phyloP scores from a whole-genome alignment of 2,888 invertebrate species.

The Oscheius myriophilus region DNA sequence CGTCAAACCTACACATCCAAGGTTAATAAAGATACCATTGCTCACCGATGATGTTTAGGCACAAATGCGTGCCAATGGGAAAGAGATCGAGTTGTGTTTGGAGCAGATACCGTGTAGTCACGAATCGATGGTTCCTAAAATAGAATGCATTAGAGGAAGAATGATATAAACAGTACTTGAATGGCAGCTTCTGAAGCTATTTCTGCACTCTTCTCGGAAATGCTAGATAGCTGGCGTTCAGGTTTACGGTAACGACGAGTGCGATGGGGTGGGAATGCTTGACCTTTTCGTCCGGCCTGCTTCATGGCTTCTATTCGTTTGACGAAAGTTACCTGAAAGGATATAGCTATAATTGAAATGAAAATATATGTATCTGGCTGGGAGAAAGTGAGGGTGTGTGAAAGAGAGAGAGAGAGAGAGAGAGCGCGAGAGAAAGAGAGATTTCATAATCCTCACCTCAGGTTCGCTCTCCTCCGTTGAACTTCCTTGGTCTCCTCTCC shows the following conservation, averaged over 20 bases:
- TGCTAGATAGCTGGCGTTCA: constrained; percentile 42
- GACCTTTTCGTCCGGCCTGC: constrained; percentile 4
- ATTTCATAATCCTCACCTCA: constrained; percentile 34
- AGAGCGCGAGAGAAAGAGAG: too few relatives aligned
- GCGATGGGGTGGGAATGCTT: constrained; percentile 7
- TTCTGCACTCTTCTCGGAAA: constrained; percentile 58
- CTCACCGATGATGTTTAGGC: constrained; percentile 3
- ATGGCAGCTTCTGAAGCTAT: constrained; percentile 43
- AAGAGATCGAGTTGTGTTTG: constrained; percentile 25
- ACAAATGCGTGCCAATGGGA: constrained; percentile 27
- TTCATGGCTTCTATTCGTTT: constrained; percentile 38
- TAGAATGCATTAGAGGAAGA: not conserved
- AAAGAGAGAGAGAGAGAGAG: too few relatives aligned
- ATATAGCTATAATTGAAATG: not conserved
- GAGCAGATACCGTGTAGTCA: constrained; percentile 28
- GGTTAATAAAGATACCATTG: not conserved
- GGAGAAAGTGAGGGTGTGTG: too few relatives aligned
- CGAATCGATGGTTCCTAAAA: constrained; percentile 18
- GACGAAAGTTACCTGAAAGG: constrained; percentile 24
- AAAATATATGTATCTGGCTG: too few relatives aligned
- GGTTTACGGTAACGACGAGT: constrained; percentile 22
- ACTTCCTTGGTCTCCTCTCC: constrained; percentile 9
- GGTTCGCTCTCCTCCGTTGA: constrained; percentile 47
- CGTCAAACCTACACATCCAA: constrained; percentile 26
- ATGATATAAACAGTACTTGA: not conserved